phyloP scores from a whole-genome alignment of 37 sponge, comb jelly and placozoan species.

The Bolinopsis microptera region DNA sequence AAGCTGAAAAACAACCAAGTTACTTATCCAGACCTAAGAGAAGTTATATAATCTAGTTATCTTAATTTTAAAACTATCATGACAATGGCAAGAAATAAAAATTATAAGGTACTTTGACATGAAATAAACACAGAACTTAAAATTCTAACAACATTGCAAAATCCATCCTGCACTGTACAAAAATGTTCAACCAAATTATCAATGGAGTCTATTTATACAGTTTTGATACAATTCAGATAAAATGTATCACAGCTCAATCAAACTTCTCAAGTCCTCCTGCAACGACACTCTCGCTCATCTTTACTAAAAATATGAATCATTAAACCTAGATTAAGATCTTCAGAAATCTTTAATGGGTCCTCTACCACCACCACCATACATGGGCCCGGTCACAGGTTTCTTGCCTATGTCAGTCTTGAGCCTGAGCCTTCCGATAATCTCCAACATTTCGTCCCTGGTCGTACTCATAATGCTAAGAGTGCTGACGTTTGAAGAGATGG shows the following conservation, averaged over 20 bases:
- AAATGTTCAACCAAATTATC: background rate
- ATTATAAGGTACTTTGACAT: too few relatives aligned
- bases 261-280: too few relatives aligned
- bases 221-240: background rate
- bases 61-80: too few relatives aligned
- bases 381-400: background rate
- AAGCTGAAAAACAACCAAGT: background rate
- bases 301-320: too few relatives aligned
- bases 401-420: background rate
- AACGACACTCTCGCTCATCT: too few relatives aligned
- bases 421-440: slow-evolving; percentile 3
- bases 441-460: slow-evolving; percentile 23
- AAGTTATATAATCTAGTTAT: too few relatives aligned
- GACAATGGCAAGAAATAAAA: too few relatives aligned
- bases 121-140: too few relatives aligned
- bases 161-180: background rate
- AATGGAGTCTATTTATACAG: background rate
- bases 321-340: background rate
- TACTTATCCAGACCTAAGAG: too few relatives aligned
- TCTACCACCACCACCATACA: background rate
- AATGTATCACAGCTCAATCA: too few relatives aligned
- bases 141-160: too few relatives aligned
- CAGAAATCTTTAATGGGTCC: slow-evolving; percentile 11
- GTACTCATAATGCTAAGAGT: slow-evolving; percentile 42
- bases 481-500: slow-evolving; percentile 24